phyloP scores from a whole-genome alignment of 2,888 invertebrate species.

The Andrena marginata region DNA sequence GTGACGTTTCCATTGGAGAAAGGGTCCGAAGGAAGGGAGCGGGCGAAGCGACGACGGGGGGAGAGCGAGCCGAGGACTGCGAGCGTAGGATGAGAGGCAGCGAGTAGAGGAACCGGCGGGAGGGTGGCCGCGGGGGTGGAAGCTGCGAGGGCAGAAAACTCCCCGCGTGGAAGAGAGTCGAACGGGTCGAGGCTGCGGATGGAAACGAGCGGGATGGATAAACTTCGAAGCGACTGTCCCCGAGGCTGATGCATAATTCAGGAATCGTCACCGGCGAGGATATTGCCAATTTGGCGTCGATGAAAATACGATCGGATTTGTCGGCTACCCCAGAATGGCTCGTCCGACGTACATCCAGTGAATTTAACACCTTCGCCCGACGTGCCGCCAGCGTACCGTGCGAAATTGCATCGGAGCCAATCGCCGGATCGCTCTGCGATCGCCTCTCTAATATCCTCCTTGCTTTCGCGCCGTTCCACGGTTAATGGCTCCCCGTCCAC shows the following conservation, averaged over 20 bases:
- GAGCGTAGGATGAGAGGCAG: conserved; percentile 28
- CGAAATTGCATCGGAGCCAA: conserved; percentile 74
- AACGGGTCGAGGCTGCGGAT: conserved; percentile 69
- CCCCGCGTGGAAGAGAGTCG: conserved; percentile 66
- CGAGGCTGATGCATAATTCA: conserved; percentile 85
- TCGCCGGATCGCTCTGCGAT: conserved; percentile 65
- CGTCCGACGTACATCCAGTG: conserved; percentile 78
- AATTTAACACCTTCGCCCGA: conserved; percentile 82
- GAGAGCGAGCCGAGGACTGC: conserved; percentile 11
- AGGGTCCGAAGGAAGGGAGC: conserved; percentile 60
- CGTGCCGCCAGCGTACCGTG: conserved; percentile 69
- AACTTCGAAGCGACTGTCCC: conserved; percentile 85
- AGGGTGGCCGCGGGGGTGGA: conserved; percentile 42
- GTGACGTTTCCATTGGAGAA: conserved; percentile 77
- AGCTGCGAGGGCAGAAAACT: conserved; percentile 65
- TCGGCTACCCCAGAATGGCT: conserved; percentile 78
- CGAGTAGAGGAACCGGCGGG: conserved; percentile 23
- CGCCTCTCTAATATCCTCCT: conserved; percentile 64
- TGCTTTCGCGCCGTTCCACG: conserved; percentile 56
- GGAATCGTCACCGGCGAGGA: conserved; percentile 85
- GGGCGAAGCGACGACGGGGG: conserved; percentile 20
- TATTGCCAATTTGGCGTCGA: conserved; percentile 85
- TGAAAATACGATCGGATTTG: conserved; percentile 85
- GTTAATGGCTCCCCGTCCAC: conserved; percentile 50
- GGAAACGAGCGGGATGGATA: conserved; percentile 82